These are phyloP conservation scores for Hypocryptadius cinnamomeus DNA, from an alignment of 2,113 vertebrate genomes.

Conservation along the genomic window DNA sequence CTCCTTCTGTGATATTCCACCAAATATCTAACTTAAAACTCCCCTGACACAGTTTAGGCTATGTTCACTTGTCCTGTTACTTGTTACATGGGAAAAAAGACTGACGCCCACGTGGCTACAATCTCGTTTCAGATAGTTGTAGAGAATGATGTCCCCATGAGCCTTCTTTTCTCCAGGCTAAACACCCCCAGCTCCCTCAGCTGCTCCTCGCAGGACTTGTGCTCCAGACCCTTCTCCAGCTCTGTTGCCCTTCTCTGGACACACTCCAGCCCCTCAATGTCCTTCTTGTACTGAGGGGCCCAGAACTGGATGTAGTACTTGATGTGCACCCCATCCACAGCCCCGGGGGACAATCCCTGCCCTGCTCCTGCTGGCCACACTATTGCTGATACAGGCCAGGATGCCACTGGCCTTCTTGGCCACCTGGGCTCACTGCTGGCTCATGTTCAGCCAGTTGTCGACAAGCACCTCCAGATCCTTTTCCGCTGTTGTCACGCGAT, in stretches of 20 bases:
- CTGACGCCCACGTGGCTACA: too few species aligned
- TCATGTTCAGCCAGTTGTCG: too few species aligned
- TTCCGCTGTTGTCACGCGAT: rapidly evolving
- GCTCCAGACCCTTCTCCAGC: background rate
- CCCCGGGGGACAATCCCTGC: background rate
- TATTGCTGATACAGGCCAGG: background rate
- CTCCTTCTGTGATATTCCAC: background rate
- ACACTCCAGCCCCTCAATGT: background rate
- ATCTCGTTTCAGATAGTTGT: too few species aligned
- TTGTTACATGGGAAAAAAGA: background rate
- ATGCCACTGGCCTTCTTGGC: background rate
- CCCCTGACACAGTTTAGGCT: background rate
- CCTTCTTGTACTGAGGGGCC: rapidly evolving
- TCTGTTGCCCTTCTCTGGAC: rapidly evolving
- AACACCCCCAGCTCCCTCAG: background rate
- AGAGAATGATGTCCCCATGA: background rate
- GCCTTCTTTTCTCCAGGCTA: background rate
- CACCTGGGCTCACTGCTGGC: background rate
- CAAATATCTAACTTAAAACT: background rate
- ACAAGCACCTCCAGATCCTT: background rate
- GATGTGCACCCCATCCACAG: too few species aligned
- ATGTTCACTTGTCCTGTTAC: background rate
- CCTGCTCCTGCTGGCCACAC: background rate
- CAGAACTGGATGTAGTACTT: background rate
- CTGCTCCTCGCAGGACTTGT: rapidly evolving